Conservation (phyloP, 1,140 invertebrate species). For the Hylyphantes graminicola region DNA sequence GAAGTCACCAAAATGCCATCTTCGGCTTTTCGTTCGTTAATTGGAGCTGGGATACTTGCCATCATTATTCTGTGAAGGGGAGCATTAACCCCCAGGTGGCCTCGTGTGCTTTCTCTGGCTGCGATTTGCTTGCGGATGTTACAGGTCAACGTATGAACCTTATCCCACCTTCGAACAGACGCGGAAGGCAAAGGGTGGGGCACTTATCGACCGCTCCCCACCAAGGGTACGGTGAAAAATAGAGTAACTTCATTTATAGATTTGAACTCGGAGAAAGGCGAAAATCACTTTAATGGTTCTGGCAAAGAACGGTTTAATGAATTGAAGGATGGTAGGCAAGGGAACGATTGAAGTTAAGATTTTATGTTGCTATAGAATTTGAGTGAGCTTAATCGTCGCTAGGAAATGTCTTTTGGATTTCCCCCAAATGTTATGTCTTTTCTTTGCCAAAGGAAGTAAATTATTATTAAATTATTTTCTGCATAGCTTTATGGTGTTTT, state of each 20-base stretch:
- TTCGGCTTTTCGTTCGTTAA: conserved; percentile 50
- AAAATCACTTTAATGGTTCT: no score
- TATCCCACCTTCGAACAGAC: conserved; percentile 37
- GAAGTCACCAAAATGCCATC: conserved; percentile 19
- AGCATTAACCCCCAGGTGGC: conserved; percentile 33
- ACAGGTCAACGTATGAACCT: conserved; percentile 56
- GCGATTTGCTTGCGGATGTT: conserved; percentile 50
- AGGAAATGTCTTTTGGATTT: no score
- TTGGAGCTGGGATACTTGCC: conserved; percentile 38
- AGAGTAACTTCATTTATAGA: conserved; percentile 38
- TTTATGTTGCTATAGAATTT: no score
- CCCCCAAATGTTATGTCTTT: no score
- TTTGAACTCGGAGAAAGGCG: conserved; percentile 14
- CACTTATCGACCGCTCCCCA: conserved; percentile 45
- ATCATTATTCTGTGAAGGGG: conserved; percentile 43
- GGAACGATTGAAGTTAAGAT: not conserved
- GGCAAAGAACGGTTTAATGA: not conserved
- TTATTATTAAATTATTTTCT: no score
- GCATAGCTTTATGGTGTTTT: no score
- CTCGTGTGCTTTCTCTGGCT: conserved; percentile 16
- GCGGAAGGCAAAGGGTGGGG: conserved; percentile 47
- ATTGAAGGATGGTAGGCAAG: not conserved
- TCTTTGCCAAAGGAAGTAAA: no score
- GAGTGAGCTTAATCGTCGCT: no score
- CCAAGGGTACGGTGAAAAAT: conserved; percentile 41